Evolutionary conservation across 1,140 invertebrate genomes (phyloP).

Genomic region (Bombus affinis): DNA sequence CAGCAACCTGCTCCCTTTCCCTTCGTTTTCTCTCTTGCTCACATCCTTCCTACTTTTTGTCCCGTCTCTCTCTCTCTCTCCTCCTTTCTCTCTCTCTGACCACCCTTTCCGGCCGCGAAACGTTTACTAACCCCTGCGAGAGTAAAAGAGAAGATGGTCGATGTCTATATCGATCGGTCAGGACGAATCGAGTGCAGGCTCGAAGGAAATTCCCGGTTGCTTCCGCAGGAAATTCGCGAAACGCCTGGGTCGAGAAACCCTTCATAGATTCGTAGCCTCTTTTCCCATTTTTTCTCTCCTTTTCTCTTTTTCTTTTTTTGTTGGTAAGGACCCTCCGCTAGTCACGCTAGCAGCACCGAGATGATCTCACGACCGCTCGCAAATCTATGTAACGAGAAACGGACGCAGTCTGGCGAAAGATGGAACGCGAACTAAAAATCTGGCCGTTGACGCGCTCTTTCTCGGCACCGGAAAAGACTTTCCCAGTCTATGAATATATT

Average conservation of each 20-base stretch:
- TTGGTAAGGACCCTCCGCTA: background rate
- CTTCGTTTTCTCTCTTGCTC: background rate
- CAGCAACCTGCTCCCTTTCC: slow-evolving; percentile 44
- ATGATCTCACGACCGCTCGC: background rate
- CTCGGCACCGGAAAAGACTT: slow-evolving; percentile 65
- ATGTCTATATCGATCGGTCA: slow-evolving; percentile 54
- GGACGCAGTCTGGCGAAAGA: background rate
- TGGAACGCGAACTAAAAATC: background rate
- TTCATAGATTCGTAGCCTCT: slow-evolving; percentile 24
- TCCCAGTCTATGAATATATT: slow-evolving; percentile 79
- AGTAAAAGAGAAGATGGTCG: slow-evolving; percentile 48
- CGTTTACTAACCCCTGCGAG: slow-evolving; percentile 54
- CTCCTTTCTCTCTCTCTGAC: slow-evolving; percentile 23
- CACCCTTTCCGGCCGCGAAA: slow-evolving; percentile 25
- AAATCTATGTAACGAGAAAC: background rate
- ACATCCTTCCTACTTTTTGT: background rate
- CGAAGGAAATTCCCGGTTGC: slow-evolving; percentile 51
- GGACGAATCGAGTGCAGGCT: slow-evolving; percentile 42
- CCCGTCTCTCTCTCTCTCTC: slow-evolving; percentile 5
- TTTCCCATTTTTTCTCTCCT: background rate
- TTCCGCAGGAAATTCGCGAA: slow-evolving; percentile 69
- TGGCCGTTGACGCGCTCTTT: slow-evolving; percentile 11
- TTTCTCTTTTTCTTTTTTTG: background rate
- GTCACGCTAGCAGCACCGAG: slow-evolving; percentile 8
- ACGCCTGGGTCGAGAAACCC: slow-evolving; percentile 36